Evolutionary conservation across 1,140 invertebrate species (phyloP).

Genomic region (Camponotus floridanus): DNA sequence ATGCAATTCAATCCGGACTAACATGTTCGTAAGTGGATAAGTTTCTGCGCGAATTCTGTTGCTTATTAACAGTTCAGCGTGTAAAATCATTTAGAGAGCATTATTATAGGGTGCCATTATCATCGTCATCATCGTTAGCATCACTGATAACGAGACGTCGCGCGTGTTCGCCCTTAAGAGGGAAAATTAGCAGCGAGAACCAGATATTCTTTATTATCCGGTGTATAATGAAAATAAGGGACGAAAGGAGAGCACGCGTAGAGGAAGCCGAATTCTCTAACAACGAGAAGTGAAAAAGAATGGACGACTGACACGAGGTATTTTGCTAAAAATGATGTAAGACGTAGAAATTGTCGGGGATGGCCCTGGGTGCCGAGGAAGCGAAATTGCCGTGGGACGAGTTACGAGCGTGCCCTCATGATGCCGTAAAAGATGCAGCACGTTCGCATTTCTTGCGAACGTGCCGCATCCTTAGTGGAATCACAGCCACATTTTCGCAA

Average conservation of each 20-base stretch:
- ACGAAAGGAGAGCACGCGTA: background rate
- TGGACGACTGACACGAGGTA: background rate
- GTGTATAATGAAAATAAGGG: background rate
- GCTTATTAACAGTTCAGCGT: constrained; percentile 39
- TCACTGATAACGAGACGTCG: background rate
- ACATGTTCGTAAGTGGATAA: constrained; percentile 31
- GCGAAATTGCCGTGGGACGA: constrained; percentile 65
- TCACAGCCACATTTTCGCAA: constrained; percentile 26
- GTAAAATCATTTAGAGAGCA: constrained; percentile 41
- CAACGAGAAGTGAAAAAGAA: background rate
- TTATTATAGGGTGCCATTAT: constrained; percentile 7
- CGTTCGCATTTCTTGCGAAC: constrained; percentile 29
- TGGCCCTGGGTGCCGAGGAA: background rate
- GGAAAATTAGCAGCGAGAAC: constrained; percentile 37
- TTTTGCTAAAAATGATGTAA: constrained; percentile 44
- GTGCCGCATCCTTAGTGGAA: constrained; percentile 46
- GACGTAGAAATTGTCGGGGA: constrained; percentile 14
- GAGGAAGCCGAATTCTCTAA: constrained; percentile 36
- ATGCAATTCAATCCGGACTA: constrained; percentile 34
- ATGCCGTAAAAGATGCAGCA: constrained; percentile 27
- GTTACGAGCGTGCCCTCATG: constrained; percentile 48
- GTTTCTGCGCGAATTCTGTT: constrained; percentile 25
- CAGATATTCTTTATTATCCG: constrained; percentile 64
- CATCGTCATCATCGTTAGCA: background rate
- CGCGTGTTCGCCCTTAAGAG: background rate